phyloP scores from a whole-genome alignment of 2,113 vertebrate genomes.

The Heterotis niloticus region DNA sequence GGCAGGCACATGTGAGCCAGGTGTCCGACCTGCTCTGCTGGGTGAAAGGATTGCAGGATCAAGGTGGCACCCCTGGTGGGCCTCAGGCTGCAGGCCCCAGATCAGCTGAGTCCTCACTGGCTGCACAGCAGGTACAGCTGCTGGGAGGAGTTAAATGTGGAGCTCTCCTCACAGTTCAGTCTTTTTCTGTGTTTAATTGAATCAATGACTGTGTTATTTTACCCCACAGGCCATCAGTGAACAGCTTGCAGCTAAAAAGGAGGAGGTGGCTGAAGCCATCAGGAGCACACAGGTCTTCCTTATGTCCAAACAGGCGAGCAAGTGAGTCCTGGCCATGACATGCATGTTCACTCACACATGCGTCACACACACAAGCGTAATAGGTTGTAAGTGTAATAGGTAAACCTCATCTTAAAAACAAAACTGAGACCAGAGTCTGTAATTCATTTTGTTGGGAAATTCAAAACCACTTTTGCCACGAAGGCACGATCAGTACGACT shows the following conservation, averaged over 20 bases:
- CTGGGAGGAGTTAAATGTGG: no score
- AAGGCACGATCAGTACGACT: no score
- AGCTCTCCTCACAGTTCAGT: no score
- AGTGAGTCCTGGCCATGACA: conserved; percentile 66
- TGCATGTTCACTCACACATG: not conserved
- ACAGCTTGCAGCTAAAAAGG: conserved; percentile 80
- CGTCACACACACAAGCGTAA: no score
- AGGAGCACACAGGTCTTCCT: conserved; percentile 88
- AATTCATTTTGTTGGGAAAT: no score
- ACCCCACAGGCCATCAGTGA: conserved; percentile 73
- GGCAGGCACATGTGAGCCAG: conserved; percentile 81
- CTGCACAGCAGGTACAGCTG: conserved; percentile 78
- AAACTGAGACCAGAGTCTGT: no score
- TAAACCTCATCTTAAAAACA: not conserved
- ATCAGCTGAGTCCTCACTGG: conserved; percentile 77
- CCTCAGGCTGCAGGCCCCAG: conserved; percentile 52
- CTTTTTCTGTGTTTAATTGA: no score
- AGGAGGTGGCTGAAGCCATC: conserved; percentile 83
- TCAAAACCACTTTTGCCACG: no score
- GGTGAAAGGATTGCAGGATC: conserved; percentile 73
- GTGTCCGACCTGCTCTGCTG: conserved; percentile 87
- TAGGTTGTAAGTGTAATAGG: no score
- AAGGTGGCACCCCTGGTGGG: conserved; percentile 47
- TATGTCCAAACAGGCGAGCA: conserved; percentile 85
- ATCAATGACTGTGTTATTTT: not conserved